Evolutionary conservation across 2,888 invertebrate genomes (phyloP), one percentile per base, ranked within the genome.

Genomic region (Chorisops tibialis): DNA sequence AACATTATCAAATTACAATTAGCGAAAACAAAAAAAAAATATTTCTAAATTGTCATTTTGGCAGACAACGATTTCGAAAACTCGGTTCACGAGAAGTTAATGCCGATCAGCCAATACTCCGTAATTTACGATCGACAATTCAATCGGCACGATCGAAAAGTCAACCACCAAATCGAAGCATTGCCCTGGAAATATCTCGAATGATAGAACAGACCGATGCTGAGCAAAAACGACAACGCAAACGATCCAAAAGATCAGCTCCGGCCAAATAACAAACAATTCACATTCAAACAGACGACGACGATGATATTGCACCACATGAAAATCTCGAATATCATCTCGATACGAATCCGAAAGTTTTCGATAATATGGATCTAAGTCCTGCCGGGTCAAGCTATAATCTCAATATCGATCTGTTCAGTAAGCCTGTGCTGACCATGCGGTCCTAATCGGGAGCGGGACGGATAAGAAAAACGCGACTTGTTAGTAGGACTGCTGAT

Each of bases 281-380:
- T 2, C 43, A 45, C 7, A 18, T 43, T 2, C 30, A 45, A 16
- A 43, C 56, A 3, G 56, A 43, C 11, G 30, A 18, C 4, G 71
- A 71, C 2, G 59, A 18, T 43, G n/a, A n/a, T n/a, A 39, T 47
- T 9, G 49, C 37, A 12, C 62, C 38, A 19, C 4, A 43, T 14
- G 19, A 58, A 6, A 19, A 35, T 35, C 38, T 18, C 4, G 21
- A 37, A 5, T n/a, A n/a, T n/a, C 24, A 59, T 16, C 47, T 9
- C 18, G 47, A 52, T 19, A 35, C 12, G n/a, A 30, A 38, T 18
- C 21, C 12, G 18, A 45, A 14, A 38, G 18, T 5, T 6, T 18
- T 45, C 11, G n/a, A n/a, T n/a, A 30, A 35, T 5, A n/a, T n/a
- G 16, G 14, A 14, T 14, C 11, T 16, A 5, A 22, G 24, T 5